Conservation (phyloP, 2,888 invertebrate genomes). For the Xylophagus ater region DNA sequence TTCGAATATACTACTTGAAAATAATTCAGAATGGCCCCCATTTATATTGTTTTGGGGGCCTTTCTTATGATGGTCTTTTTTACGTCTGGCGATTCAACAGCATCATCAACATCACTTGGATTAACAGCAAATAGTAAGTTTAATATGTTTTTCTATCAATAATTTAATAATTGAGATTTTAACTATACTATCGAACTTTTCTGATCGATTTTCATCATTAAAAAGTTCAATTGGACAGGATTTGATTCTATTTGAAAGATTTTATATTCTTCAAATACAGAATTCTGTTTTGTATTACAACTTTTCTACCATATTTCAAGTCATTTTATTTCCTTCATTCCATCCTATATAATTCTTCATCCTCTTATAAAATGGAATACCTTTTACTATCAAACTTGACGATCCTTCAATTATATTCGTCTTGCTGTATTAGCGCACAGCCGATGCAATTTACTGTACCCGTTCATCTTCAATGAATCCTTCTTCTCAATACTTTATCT, state of each 20-base stretch:
- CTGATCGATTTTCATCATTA: not conserved
- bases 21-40: constrained; percentile 16
- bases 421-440: too few relatives aligned
- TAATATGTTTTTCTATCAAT: not conserved
- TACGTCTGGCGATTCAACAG: constrained; percentile 11
- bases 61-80: constrained; percentile 12
- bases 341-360: too few relatives aligned
- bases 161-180: not conserved
- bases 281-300: not conserved
- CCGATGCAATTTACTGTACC: too few relatives aligned
- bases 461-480: too few relatives aligned
- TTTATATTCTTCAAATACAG: too few relatives aligned
- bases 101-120: constrained; percentile 15
- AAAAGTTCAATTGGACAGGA: not conserved
- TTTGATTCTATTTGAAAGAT: too few relatives aligned
- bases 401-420: too few relatives aligned
- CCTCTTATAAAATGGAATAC: too few relatives aligned
- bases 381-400: too few relatives aligned
- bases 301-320: not conserved
- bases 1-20: too few relatives aligned
- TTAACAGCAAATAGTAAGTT: constrained; percentile 16
- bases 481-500: too few relatives aligned
- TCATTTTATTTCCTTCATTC: too few relatives aligned
- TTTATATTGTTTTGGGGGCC: constrained; percentile 14
- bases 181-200: not conserved